Conservation (phyloP, 1,140 invertebrate species). For the Bombus difficillimus region DNA sequence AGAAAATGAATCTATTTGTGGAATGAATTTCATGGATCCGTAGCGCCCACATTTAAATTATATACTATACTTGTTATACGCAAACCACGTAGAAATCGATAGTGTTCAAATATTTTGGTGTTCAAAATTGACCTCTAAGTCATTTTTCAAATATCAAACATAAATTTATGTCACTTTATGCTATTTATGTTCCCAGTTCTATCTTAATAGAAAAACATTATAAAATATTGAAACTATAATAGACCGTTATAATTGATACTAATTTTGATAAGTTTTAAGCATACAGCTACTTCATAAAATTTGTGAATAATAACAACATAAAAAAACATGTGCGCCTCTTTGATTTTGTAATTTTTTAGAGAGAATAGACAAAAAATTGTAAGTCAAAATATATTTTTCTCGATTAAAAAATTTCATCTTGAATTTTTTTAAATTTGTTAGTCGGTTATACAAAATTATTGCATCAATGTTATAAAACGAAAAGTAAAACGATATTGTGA, state of each 20-base stretch:
- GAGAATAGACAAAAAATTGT: no score
- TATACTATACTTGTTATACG: neutral
- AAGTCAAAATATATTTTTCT: neutral
- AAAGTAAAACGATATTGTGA: neutral
- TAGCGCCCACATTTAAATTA: conserved; percentile 40
- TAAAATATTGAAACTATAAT: neutral
- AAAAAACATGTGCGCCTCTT: neutral
- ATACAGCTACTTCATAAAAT: neutral
- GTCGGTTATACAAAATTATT: neutral
- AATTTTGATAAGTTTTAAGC: neutral
- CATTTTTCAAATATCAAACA: neutral
- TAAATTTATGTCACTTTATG: neutral
- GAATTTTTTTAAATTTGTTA: neutral
- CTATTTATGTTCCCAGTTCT: neutral
- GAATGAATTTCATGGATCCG: conserved; percentile 26
- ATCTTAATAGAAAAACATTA: neutral
- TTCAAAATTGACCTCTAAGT: neutral
- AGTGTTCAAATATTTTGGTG: conserved; percentile 22
- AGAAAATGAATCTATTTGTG: conserved; percentile 34
- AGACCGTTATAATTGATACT: neutral
- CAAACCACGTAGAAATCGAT: conserved; percentile 33
- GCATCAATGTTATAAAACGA: conserved; percentile 10
- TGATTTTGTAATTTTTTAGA: neutral
- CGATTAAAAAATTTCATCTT: neutral
- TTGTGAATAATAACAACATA: neutral